Percentiles rank a stretch among this genome's conserved stretches.
Conservation (phyloP, 2,113 vertebrate species). For the Cathartes aura region DNA sequence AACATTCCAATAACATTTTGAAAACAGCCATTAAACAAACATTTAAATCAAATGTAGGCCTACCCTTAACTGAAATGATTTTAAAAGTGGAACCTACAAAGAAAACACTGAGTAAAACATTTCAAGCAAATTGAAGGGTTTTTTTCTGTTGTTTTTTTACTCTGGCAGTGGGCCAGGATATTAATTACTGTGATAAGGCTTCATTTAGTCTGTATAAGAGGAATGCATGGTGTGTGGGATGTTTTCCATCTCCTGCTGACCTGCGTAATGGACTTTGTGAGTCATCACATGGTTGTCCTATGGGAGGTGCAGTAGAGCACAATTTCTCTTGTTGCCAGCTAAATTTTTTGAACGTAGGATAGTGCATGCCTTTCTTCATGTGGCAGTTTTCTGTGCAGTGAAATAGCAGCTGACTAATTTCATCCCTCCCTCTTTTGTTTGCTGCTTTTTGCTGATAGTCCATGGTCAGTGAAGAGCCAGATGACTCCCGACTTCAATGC, state of each 20-base stretch:
- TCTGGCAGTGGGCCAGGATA: neutral
- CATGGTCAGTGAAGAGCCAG: neutral
- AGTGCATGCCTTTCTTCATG: neutral
- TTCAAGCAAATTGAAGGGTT: neutral
- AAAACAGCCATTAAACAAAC: neutral
- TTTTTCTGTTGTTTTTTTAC: neutral
- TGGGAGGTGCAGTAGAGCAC: neutral
- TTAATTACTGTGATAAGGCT: neutral
- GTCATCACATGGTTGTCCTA: neutral
- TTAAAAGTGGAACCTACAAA: neutral
- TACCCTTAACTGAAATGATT: neutral
- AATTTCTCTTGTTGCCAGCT: neutral
- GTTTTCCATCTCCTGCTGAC: neutral
- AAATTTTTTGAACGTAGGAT: neutral
- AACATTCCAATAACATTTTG: neutral
- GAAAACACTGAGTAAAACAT: neutral
- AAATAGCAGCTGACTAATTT: neutral
- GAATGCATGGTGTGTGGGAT: neutral
- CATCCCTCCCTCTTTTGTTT: neutral
- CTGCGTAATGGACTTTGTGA: neutral
- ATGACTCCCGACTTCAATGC: neutral
- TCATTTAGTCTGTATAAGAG: neutral
- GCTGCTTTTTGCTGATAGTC: neutral
- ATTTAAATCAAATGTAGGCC: neutral
- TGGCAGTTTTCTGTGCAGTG: neutral